Base-by-base conservation (phyloP, 2,113 vertebrate genomes). In the Cryptotis parvus region DNA sequence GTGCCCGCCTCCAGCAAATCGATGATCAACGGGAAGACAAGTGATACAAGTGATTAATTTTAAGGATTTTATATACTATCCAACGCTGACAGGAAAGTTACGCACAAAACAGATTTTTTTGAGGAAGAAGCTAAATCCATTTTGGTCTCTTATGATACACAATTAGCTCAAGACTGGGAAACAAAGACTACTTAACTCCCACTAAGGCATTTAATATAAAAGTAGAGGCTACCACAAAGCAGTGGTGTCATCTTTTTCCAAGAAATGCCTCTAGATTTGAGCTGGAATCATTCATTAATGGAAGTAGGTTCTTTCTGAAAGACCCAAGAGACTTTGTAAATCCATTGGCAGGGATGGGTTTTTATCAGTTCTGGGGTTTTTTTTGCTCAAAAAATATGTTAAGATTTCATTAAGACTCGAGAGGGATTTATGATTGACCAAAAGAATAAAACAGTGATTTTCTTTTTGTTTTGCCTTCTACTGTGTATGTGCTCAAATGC, bases 21-120 rank as follows among this genome's bases (percentile, higher is more conserved):
- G n/a, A n/a, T n/a, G n/a, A n/a, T n/a, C n/a, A n/a, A n/a, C n/a
- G n/a, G n/a, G n/a, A n/a, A n/a, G n/a, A n/a, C n/a, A n/a, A n/a
- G n/a, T n/a, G n/a, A n/a, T n/a, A n/a, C n/a, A n/a, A n/a, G n/a
- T n/a, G n/a, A n/a, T n/a, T n/a, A n/a, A n/a, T 93, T 95, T 86
- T 35, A 95, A 97, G 96, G 92, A 74, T 89, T 96, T 97, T 93
- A 94, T 89, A 82, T 89, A 89, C 92, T 96, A 96, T 93, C 92
- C 95, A 83, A 68, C 39, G 95, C 87, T 93, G 74, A 84, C 90
- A 87, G 49, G 65, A 94, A 96, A 95, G 90, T 91, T 63, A 65
- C 6, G 22, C 20, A 37, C 37, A 72, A 35, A 83, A n/a, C 43
- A 65, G 79, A 75, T 58, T 58, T 58, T 55, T 85, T 72, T 79